Evolutionary conservation across 2,888 invertebrate genomes (phyloP), one percentile per base, ranked within the genome.

Genomic region (Resseliella maxima): DNA sequence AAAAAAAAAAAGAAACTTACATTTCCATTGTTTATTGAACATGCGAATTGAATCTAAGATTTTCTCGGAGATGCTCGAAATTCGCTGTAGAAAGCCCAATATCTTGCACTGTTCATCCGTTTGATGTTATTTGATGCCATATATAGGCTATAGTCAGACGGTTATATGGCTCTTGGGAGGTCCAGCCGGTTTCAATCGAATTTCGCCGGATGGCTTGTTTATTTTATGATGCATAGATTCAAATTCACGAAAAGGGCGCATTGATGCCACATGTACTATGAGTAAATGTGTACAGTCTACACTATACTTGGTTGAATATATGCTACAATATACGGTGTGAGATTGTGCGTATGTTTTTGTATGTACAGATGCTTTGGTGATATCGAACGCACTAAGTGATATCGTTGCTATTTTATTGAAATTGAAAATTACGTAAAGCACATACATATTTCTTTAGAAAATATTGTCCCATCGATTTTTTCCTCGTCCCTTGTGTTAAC

Each of bases 401-500:
- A 72, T 72, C 72, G 72, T 72, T 72, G 72, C 31, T 72, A 72
- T 83, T 83, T 83, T 83, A 83, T 83, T 83, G 83, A 83, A 83
- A 83, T 83, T 83, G 83, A 83, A 83, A 83, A 83, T 83, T 83
- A 83, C 83, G 83, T 38, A 83, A 83, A 36, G 83, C 83, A 83
- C 83, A 83, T 38, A 83, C 83, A 83, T 83, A 83, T 83, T 83
- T 83, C 83, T 83, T 83, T 83, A 38, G 83, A 83, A 83, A 83
- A 38, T 83, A 83, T 83, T 36, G 38, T 83, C 38, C 21, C 83
- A 38, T 83, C 83, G 38, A 72, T 72, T 72, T 72, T 72, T 24
- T 59, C 24, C 6, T 72, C 31, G 72, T 72, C 72, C 72, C 35
- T 12, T 72, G 72, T 31, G 46, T 18, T 18, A 50, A 50, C 46